Evolutionary conservation across 2,113 vertebrate genomes (phyloP).

Genomic region (Sisor rabdophorus): DNA sequence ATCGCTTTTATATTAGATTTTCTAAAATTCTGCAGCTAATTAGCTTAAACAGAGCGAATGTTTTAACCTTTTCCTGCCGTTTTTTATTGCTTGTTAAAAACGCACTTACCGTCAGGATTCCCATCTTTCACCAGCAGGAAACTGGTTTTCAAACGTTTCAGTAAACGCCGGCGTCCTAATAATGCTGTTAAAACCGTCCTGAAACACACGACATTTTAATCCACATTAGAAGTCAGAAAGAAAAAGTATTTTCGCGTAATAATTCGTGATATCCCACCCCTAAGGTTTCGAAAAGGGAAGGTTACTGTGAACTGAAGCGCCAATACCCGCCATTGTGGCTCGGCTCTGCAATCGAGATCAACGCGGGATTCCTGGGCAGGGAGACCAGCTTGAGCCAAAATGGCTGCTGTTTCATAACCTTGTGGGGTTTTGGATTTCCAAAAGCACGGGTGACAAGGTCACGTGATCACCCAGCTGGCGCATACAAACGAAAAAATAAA

Average conservation of each 20-base stretch:
- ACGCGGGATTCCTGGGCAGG: slow-evolving; percentile 6
- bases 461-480: background rate
- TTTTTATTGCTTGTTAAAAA: background rate
- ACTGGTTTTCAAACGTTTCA: background rate
- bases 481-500: no score
- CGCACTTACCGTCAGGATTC: slow-evolving; percentile 8
- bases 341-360: background rate
- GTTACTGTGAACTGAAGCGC: slow-evolving; percentile 45
- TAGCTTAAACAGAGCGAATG: background rate
- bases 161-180: background rate
- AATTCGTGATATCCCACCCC: slow-evolving; percentile 59
- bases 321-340: slow-evolving; percentile 61
- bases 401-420: slow-evolving; percentile 60
- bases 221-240: slow-evolving; percentile 54
- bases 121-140: slow-evolving; percentile 8
- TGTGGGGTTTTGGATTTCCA: slow-evolving; percentile 38
- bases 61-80: background rate
- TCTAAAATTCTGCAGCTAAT: background rate
- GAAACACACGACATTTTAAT: background rate
- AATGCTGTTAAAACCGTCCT: background rate
- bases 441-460: slow-evolving; percentile 2
- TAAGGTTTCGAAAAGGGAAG: slow-evolving; percentile 51
- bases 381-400: slow-evolving; percentile 52
- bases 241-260: slow-evolving; percentile 60
- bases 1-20: background rate